These are phyloP conservation scores for Semaprochilodus insignis DNA, from an alignment of 2,797 vertebrate genomes.

Conservation along the genomic window DNA sequence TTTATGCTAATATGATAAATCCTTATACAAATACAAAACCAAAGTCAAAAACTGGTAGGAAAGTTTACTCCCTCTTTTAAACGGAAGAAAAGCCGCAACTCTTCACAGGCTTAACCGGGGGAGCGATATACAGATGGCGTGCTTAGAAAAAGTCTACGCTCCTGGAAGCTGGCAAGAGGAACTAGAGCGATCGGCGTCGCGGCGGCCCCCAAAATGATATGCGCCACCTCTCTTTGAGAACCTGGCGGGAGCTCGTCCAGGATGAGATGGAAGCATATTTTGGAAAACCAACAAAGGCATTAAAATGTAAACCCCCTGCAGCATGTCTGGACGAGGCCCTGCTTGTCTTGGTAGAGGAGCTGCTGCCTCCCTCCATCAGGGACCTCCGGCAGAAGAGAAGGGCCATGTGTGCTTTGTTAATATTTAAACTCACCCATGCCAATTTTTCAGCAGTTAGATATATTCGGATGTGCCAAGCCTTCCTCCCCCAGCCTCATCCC, in stretches of 20 bases:
- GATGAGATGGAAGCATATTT: constrained; percentile 85
- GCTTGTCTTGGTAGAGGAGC: constrained; percentile 81
- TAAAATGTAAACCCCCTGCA: constrained; percentile 86
- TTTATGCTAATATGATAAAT: background rate
- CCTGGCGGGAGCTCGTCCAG: constrained; percentile 77
- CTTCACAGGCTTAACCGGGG: constrained; percentile 38
- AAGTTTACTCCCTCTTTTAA: constrained; percentile 16
- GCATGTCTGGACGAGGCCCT: constrained; percentile 80
- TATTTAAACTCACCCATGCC: constrained; percentile 86
- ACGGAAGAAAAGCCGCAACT: constrained; percentile 31
- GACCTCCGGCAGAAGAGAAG: constrained; percentile 75
- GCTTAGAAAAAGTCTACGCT: constrained; percentile 28
- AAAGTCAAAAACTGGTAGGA: background rate
- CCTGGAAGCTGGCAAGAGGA: constrained; percentile 31
- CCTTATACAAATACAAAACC: constrained; percentile 4
- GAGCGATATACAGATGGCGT: constrained; percentile 47
- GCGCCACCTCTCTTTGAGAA: constrained; percentile 78
- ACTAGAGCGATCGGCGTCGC: constrained; percentile 40
- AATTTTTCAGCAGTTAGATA: constrained; percentile 72
- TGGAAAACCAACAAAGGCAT: constrained; percentile 87
- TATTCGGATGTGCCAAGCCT: constrained; percentile 63
- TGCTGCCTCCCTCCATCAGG: constrained; percentile 79
- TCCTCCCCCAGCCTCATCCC: constrained; percentile 51
- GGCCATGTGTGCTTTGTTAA: constrained; percentile 87
- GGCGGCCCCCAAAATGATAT: constrained; percentile 63